Evolutionary conservation across 2,888 invertebrate species (phyloP), one percentile per base, ranked within the genome.

Genomic region (Pristionchus exspectatus): DNA sequence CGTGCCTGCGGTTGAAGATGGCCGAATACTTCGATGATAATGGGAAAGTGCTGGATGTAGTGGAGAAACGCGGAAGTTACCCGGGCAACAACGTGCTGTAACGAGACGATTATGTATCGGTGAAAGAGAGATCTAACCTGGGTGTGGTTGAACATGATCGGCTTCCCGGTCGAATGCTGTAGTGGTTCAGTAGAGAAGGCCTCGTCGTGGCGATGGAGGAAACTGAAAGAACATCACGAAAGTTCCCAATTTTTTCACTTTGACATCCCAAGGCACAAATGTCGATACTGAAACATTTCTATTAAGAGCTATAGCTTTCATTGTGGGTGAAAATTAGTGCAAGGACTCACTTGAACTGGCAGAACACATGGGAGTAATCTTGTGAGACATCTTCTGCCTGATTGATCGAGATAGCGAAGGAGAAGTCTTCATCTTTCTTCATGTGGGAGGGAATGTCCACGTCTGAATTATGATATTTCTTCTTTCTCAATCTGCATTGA

Each of bases 121-220:
- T 5, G 0, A 14, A 66, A 66, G 74, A n/a, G n/a, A 27, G 16
- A 10, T 12, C 66, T 54, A 7, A 88, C 89, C 50, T 98, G 88
- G 98, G 91, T 92, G 87, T 93, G 93, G 30, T 92, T 90, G 89
- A 93, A 93, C 44, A 90, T 84, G 74, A 93, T 77, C 24, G 92
- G 96, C 7, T 98, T 97, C 91, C 98, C 98, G 95, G 98, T 98
- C 92, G 98, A 12, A 97, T 97, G 96, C 99, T 98, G 99, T 38
- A 99, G 97, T 2, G 99, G 99, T 95, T 99, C 99, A 9, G 99
- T 99, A 90, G 99, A 99, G 96, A 99, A 99, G 50, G 99, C 98
- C 96, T 99, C 99, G 96, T 99, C 98, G 95, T 98, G 98, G 93
- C 98, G 97, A 96, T 99, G 98, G 90, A 99, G 96, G 96, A 99